These are phyloP conservation scores for Pogonus chalceus DNA, from an alignment of 1,140 invertebrate genomes.

Conservation along the genomic window DNA sequence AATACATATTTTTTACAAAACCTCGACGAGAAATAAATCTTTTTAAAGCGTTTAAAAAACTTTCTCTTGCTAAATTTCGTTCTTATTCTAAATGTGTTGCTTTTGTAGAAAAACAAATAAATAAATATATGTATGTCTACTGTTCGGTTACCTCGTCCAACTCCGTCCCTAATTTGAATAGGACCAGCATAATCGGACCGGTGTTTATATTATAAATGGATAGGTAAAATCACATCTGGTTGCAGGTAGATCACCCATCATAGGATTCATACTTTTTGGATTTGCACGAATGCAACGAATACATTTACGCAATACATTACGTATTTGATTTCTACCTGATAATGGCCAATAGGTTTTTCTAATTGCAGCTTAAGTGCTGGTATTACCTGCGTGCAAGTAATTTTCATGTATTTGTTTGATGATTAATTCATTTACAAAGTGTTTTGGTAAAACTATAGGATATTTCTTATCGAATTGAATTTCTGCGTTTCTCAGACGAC, in stretches of 20 bases:
- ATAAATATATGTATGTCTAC: constrained; percentile 30
- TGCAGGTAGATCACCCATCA: constrained; percentile 34
- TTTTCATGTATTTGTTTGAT: too few species aligned
- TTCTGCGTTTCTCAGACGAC: constrained; percentile 27
- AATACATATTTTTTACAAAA: constrained; percentile 21
- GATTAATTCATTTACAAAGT: too few species aligned
- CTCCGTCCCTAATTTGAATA: constrained; percentile 20
- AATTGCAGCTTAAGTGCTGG: too few species aligned
- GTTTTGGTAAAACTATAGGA: constrained; percentile 34
- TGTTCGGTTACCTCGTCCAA: constrained; percentile 9
- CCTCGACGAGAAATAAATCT: constrained; percentile 29
- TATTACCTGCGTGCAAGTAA: too few species aligned
- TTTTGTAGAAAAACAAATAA: constrained; percentile 29
- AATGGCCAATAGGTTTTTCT: constrained; percentile 22
- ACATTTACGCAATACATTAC: constrained; percentile 18
- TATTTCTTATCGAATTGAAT: constrained; percentile 30
- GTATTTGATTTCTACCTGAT: constrained; percentile 17
- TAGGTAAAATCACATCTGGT: constrained; percentile 15
- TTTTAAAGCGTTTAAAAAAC: constrained; percentile 24
- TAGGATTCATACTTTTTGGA: constrained; percentile 10
- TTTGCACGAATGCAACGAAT: constrained; percentile 15
- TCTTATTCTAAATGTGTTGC: constrained; percentile 35
- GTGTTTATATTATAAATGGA: constrained; percentile 25
- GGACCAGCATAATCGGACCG: constrained; percentile 31
- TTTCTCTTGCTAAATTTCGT: constrained; percentile 18